Base-by-base conservation (phyloP, 2,888 invertebrate genomes). In the Cheilosia variabilis region DNA sequence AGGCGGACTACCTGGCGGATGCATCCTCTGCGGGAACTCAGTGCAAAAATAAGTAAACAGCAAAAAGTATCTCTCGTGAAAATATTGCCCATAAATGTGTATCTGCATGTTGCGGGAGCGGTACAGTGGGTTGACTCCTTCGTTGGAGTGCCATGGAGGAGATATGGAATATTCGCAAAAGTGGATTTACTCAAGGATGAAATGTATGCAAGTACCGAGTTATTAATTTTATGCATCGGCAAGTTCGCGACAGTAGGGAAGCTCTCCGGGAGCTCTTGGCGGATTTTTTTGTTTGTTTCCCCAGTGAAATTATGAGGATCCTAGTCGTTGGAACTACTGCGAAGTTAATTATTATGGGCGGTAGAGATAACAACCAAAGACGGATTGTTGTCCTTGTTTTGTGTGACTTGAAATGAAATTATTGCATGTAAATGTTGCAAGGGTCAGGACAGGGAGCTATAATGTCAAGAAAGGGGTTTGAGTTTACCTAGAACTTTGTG, bases 211-310 rank as follows among this genome's bases (percentile, higher is more conserved):
- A 55, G 53, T 69, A 80, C 60, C 24, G 65, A 71, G 80, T 80
- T 84, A 84, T 83, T 83, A 78, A 83, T 83, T 83, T 83, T 83
- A 84, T 84, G 84, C 84, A 76, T 71, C 84, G 75, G 69, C 34
- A 75, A 84, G 75, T 71, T 65, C 57, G 84, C 79, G 84, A 84
- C 79, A 84, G 79, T 69, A 37, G 69, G n/a, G 31, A 65, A 71
- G 71, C 57, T 55, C 57, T 50, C 55, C 13, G 24, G 13, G 22
- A 9, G 45, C 22, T 57, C 13, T 52, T 5, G 22, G 17, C 17
- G 3, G n/a, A 45, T 43, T 43, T 53, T 57, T 57, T n/a, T n/a
- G 22, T 65, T 43, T 37, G 13, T 50, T 50, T 22, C 24, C 9
- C 43, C 53, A 6, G 53, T 19, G 5, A 71, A 72, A 7, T 45